These are phyloP conservation scores for Hirtodrosophila trivittata DNA, from an alignment of 2,888 invertebrate genomes.

Conservation along the genomic window DNA sequence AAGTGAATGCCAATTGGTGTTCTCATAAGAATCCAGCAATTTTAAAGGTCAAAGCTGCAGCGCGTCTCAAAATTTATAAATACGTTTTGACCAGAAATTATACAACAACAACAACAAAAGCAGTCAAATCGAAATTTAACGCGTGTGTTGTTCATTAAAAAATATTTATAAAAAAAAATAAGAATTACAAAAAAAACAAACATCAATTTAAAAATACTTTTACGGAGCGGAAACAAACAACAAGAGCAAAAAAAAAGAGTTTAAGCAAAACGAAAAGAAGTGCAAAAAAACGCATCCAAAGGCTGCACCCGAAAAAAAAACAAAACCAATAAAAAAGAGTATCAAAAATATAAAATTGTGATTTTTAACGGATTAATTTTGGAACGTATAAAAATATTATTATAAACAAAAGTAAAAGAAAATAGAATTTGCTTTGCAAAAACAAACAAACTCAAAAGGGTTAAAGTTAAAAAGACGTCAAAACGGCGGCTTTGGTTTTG, in stretches of 20 bases:
- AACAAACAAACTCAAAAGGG: not conserved
- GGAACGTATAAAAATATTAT: not conserved
- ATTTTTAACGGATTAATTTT: constrained; percentile 8
- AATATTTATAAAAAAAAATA: constrained; percentile 17
- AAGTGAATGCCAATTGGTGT: constrained; percentile 47
- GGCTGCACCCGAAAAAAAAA: constrained; percentile 24
- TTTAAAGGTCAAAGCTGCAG: constrained; percentile 69
- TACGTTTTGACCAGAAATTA: constrained; percentile 13
- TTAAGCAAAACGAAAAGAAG: constrained; percentile 17
- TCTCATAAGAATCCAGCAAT: constrained; percentile 29
- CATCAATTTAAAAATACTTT: constrained; percentile 36
- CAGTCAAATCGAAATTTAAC: constrained; percentile 20
- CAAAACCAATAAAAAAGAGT: constrained; percentile 9
- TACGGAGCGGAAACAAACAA: constrained; percentile 30
- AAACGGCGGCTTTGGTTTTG: constrained; percentile 6
- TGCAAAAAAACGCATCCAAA: constrained; percentile 27
- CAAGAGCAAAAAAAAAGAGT: constrained; percentile 22
- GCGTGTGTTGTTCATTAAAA: constrained; percentile 44
- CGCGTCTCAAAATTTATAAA: constrained; percentile 17
- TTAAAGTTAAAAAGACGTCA: constrained; percentile 4
- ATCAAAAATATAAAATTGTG: constrained; percentile 4
- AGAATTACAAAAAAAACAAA: constrained; percentile 22
- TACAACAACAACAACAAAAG: constrained; percentile 20
- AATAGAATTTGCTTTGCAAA: not conserved
- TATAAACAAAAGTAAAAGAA: constrained; percentile 4